A percentile compares a stretch with the other conserved stretches of the same genome.
Conservation (phyloP, 1,140 invertebrate species). For the Leptinotarsa texana region DNA sequence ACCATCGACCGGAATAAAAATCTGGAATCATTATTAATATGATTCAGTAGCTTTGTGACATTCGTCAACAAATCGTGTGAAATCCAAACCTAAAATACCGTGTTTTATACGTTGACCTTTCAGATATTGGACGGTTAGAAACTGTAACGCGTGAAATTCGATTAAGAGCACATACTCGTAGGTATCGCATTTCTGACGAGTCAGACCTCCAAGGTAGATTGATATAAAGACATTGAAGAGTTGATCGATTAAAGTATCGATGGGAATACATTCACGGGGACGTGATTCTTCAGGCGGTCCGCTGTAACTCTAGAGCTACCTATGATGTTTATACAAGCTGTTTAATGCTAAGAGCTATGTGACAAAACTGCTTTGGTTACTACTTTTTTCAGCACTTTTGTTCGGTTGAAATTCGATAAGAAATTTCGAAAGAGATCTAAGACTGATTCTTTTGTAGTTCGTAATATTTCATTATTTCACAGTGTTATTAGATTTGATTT, state of each 20-base stretch:
- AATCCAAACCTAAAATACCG: constrained; percentile 33
- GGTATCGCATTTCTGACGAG: constrained; percentile 45
- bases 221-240: constrained; percentile 29
- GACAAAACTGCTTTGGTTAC: constrained; percentile 15
- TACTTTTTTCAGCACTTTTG: not conserved
- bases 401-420: not conserved
- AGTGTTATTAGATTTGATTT: no score
- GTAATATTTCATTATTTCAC: no score
- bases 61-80: constrained; percentile 36
- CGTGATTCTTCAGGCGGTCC: not conserved
- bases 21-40: constrained; percentile 12
- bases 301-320: not conserved
- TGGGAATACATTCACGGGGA: not conserved
- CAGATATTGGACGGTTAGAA: constrained; percentile 16
- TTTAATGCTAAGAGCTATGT: constrained; percentile 14
- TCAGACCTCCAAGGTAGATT: constrained; percentile 42
- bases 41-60: constrained; percentile 34
- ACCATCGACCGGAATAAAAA: not conserved
- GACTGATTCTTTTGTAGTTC: no score
- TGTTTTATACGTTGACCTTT: constrained; percentile 20
- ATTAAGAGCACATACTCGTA: constrained; percentile 35
- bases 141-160: constrained; percentile 47
- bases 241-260: not conserved
- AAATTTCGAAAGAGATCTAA: not conserved
- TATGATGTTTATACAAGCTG: constrained; percentile 18